These are phyloP conservation scores for Drosophila vallismaia DNA, from an alignment of 2,888 invertebrate genomes.

Conservation along the genomic window DNA sequence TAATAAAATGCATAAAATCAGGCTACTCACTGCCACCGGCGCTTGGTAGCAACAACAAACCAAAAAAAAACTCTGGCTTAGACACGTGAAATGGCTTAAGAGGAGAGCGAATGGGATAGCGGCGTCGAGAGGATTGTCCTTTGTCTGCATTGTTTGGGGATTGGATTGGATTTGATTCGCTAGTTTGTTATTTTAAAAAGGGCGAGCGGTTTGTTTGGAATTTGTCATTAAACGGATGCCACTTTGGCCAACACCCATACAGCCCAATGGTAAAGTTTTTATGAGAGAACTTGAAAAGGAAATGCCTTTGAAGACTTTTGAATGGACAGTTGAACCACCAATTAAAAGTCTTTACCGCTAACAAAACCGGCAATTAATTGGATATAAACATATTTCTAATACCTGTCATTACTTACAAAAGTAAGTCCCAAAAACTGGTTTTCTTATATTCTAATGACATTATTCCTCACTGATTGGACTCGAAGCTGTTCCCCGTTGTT, in stretches of 20 bases:
- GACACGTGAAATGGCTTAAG: constrained; percentile 50
- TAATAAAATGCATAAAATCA: constrained; percentile 82
- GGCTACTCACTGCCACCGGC: constrained; percentile 62
- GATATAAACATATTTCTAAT: neutral
- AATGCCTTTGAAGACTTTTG: neutral
- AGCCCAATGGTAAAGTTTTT: neutral
- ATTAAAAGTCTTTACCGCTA: no score
- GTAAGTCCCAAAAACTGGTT: neutral
- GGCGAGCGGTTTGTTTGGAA: constrained; percentile 50
- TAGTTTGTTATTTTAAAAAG: constrained; percentile 27
- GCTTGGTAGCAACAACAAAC: constrained; percentile 41
- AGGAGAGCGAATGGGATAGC: constrained; percentile 4
- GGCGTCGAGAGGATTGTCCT: constrained; percentile 45
- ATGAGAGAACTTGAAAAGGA: neutral
- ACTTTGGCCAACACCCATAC: constrained; percentile 1
- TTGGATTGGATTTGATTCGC: constrained; percentile 24
- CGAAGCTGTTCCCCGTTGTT: constrained; percentile 32
- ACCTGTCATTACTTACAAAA: neutral
- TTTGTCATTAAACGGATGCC: constrained; percentile 67
- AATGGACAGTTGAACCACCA: neutral
- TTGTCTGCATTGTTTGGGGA: constrained; percentile 44
- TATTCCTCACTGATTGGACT: constrained; percentile 33
- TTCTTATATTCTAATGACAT: constrained; percentile 3
- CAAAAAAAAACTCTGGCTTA: constrained; percentile 51
- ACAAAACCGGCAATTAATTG: neutral